Percentiles rank a stretch among this genome's conserved stretches.
Evolutionary conservation across 1,140 invertebrate species (phyloP).

Genomic region (Procambarus virginalis): DNA sequence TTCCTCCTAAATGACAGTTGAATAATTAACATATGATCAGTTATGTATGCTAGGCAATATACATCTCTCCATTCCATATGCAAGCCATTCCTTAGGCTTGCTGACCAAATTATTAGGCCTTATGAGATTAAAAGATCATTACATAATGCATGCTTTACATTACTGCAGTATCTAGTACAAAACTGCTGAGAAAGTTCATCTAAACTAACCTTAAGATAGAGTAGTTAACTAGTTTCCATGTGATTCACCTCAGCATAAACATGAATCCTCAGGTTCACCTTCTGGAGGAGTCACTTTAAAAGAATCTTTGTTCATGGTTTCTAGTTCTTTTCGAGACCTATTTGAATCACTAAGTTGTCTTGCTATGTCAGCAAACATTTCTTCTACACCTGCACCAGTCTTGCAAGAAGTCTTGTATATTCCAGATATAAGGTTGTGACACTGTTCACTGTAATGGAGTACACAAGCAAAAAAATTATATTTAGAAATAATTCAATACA

Average conservation of each 20-base stretch:
- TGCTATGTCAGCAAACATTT: slow-evolving; percentile 93
- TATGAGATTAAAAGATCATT: background rate
- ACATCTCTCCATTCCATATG: background rate
- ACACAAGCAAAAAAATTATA: background rate
- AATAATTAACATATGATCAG: background rate
- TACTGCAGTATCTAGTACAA: background rate
- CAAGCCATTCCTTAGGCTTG: background rate
- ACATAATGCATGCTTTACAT: background rate
- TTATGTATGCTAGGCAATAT: background rate
- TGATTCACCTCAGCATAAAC: slow-evolving; percentile 66
- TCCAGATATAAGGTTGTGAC: slow-evolving; percentile 90
- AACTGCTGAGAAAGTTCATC: background rate
- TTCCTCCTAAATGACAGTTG: no score
- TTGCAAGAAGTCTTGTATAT: slow-evolving; percentile 94
- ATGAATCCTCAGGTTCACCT: slow-evolving; percentile 65
- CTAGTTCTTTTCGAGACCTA: slow-evolving; percentile 68
- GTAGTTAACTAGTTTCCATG: background rate
- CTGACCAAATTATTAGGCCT: background rate
- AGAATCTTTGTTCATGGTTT: slow-evolving; percentile 67
- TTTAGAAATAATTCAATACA: background rate
- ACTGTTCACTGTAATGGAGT: slow-evolving; percentile 84
- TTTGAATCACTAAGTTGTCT: slow-evolving; percentile 83
- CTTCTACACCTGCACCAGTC: slow-evolving; percentile 88
- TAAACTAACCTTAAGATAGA: background rate
- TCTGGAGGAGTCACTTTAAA: slow-evolving; percentile 69